These are phyloP conservation scores for Drosophila burlai DNA, from an alignment of 1,140 invertebrate genomes.

Conservation along the genomic window DNA sequence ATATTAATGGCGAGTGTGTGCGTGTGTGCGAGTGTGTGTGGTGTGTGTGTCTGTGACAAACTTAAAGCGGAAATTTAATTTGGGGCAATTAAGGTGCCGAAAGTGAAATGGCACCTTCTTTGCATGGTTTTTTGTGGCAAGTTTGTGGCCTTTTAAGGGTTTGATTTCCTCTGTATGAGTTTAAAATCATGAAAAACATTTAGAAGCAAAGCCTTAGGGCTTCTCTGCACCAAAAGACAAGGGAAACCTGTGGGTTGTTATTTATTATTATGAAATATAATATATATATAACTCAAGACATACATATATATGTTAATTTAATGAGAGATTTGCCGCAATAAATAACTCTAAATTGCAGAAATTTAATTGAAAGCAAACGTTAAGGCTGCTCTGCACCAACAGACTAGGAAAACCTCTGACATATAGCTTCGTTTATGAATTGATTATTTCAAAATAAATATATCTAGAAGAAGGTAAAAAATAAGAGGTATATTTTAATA, in stretches of 20 bases:
- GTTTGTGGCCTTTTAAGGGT: conserved; percentile 11
- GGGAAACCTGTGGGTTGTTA: too few relatives aligned
- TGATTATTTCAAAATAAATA: too few relatives aligned
- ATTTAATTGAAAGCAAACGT: not conserved
- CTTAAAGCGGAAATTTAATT: conserved; percentile 81
- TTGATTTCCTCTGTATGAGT: not conserved
- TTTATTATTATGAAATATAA: not conserved
- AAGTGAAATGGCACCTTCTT: conserved; percentile 14
- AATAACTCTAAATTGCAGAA: too few relatives aligned
- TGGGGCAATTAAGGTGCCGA: conserved; percentile 66
- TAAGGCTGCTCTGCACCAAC: not conserved
- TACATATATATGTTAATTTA: not conserved
- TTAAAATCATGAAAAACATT: not conserved
- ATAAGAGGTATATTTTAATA: too few relatives aligned
- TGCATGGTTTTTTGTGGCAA: not conserved
- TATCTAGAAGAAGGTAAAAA: too few relatives aligned
- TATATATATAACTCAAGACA: not conserved
- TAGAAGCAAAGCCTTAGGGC: not conserved
- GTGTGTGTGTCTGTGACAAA: conserved; percentile 48
- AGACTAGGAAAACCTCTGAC: not conserved
- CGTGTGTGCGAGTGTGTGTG: conserved; percentile 5
- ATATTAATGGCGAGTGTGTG: conserved; percentile 60
- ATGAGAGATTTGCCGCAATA: not conserved
- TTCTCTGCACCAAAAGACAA: not conserved
- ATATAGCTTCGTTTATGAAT: not conserved